These are phyloP conservation scores for Agrochola lota DNA, from an alignment of 2,888 invertebrate genomes.

Conservation along the genomic window DNA sequence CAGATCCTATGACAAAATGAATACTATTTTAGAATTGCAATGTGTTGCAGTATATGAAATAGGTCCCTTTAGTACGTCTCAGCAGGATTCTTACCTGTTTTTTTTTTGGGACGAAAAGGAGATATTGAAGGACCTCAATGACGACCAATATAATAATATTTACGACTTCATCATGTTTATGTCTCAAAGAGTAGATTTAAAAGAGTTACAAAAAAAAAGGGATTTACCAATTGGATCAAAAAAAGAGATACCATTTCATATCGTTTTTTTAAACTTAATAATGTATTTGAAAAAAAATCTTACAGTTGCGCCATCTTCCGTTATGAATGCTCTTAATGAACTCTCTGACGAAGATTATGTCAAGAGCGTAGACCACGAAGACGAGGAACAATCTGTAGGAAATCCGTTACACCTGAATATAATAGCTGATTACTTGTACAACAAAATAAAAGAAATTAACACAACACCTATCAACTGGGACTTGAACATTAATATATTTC, in stretches of 20 bases:
- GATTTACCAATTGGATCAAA: background rate
- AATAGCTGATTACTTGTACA: slow-evolving; percentile 33
- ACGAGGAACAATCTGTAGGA: background rate
- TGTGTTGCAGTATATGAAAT: background rate
- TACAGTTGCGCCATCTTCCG: no score
- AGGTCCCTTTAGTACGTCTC: background rate
- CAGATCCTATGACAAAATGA: slow-evolving; percentile 30
- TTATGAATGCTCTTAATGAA: background rate
- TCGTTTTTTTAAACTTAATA: background rate
- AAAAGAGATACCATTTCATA: background rate
- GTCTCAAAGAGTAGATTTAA: background rate
- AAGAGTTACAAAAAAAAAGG: background rate
- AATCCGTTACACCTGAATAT: slow-evolving; percentile 41
- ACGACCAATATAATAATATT: background rate
- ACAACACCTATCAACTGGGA: background rate
- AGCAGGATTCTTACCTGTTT: background rate
- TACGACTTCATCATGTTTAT: background rate
- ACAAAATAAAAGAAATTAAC: slow-evolving; percentile 12
- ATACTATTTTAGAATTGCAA: background rate
- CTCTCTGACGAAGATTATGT: background rate
- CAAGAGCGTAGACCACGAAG: no score
- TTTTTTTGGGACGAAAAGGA: background rate
- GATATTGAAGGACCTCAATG: background rate
- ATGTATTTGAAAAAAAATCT: background rate
- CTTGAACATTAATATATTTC: background rate